These are phyloP conservation scores for Platycnemis pennipes DNA, from an alignment of 2,888 invertebrate genomes.

Conservation along the genomic window DNA sequence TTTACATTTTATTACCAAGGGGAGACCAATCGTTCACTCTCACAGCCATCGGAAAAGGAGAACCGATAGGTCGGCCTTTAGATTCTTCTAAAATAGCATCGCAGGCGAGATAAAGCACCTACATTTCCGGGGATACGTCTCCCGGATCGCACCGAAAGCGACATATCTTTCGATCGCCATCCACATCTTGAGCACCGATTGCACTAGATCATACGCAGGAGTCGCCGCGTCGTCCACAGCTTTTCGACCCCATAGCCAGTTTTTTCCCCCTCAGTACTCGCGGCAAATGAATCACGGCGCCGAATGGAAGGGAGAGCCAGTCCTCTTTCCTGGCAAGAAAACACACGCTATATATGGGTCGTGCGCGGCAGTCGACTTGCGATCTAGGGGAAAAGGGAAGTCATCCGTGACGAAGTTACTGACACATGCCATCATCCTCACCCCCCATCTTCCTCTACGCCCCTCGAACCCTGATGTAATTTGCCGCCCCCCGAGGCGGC, in stretches of 20 bases:
- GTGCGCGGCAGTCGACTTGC: not conserved
- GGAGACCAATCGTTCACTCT: too few relatives aligned
- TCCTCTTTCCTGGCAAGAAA: not conserved
- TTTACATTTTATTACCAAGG: too few relatives aligned
- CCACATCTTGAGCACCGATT: too few relatives aligned
- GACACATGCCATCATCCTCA: not conserved
- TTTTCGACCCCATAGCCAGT: not conserved
- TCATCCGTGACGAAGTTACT: not conserved
- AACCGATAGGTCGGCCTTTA: too few relatives aligned
- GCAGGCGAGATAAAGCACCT: too few relatives aligned
- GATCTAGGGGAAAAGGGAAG: not conserved
- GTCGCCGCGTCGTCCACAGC: not conserved
- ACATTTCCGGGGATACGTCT: too few relatives aligned
- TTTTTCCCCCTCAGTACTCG: not conserved
- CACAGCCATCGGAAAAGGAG: too few relatives aligned
- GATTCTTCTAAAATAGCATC: too few relatives aligned
- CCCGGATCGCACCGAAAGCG: too few relatives aligned
- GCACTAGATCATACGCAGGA: not conserved
- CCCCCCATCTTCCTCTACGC: not conserved
- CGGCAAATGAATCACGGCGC: not conserved
- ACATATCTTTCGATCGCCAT: too few relatives aligned
- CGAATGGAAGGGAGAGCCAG: not conserved
- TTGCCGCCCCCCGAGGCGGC: not conserved
- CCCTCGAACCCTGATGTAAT: not conserved
- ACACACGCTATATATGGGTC: not conserved